A percentile compares a stretch with the other conserved stretches of the same genome.
Evolutionary conservation across 2,113 vertebrate genomes (phyloP).

Genomic region (Catharus minimus): DNA sequence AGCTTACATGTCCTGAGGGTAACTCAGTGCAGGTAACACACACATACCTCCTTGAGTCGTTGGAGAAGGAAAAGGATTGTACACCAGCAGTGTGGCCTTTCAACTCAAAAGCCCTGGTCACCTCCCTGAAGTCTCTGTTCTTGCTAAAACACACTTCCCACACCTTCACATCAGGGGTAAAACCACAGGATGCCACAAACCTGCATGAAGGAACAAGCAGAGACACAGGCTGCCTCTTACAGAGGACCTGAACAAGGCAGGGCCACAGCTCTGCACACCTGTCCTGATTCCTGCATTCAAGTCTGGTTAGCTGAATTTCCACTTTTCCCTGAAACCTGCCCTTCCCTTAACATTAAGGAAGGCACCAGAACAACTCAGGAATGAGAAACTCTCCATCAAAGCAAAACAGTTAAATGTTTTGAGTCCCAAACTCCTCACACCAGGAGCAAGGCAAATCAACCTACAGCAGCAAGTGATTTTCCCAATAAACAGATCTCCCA

Average conservation of each 20-base stretch:
- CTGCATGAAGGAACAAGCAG: conserved; percentile 58
- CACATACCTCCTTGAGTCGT: conserved; percentile 85
- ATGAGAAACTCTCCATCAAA: not conserved
- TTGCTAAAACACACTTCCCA: conserved; percentile 95
- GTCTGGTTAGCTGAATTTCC: not conserved
- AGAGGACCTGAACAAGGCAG: not conserved
- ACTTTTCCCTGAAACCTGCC: not conserved
- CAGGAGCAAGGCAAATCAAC: not conserved
- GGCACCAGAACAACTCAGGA: not conserved
- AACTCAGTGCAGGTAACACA: not conserved
- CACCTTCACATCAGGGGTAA: conserved; percentile 94
- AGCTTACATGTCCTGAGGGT: fast-evolving
- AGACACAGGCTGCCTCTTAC: not conserved
- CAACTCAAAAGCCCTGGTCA: conserved; percentile 89
- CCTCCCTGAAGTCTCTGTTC: conserved; percentile 88
- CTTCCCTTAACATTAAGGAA: not conserved
- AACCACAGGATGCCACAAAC: conserved; percentile 94
- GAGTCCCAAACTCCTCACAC: not conserved
- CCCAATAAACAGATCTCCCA: not conserved
- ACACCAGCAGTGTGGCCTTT: conserved; percentile 91
- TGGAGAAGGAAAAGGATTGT: conserved; percentile 89
- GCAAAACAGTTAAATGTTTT: not conserved
- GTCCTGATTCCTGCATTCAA: not conserved
- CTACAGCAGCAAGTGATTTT: not conserved
- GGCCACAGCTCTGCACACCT: not conserved